Evolutionary conservation across 2,113 vertebrate genomes (phyloP), one percentile per base, ranked within the genome.

Genomic region (Antigone vipio): DNA sequence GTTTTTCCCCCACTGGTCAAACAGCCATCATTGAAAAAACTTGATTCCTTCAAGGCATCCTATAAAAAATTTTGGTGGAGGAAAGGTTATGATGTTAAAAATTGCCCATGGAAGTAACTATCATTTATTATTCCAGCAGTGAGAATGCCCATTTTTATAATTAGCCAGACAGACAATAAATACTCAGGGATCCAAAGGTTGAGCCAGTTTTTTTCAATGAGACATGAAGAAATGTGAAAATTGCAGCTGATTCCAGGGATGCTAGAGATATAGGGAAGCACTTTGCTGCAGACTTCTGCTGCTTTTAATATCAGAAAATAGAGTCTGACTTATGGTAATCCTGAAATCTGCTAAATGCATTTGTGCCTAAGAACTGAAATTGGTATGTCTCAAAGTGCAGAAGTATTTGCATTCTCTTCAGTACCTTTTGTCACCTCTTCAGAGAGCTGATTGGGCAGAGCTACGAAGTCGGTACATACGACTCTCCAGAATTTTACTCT

Each of bases 281-380:
- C 18, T 75, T 87, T 32, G 19, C 69, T 92, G 24, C 34, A 87
- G 80, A n/a, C 16, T 74, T 58, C 35, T 83, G 40, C 27, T 68
- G 23, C 38, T 86, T 82, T 58, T 85, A n/a, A 12, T 80, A 55
- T 40, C 13, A 38, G 35, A 63, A 84, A 66, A 23, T 30, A 80
- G 34, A 75, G n/a, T 55, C 21, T 92, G 50, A 44, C 0, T 93
- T 81, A 29, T 0, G 0, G 17, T 83, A 74, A 73, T 69, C 63
- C 62, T 87, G 63, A 93, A 60, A 73, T 80, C 83, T 91, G 44
- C 68, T 77, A 76, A 93, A 95, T 92, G 85, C 56, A 27, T 89
- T 93, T 93, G 88, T 93, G 85, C 73, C 44, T 42, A 38, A 58
- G 66, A 92, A 45, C 40, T 75, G 12, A 59, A 78, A 69, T 16